Evolutionary conservation across 1,140 invertebrate genomes (phyloP).

Genomic region (Paraescarpia echinospica): DNA sequence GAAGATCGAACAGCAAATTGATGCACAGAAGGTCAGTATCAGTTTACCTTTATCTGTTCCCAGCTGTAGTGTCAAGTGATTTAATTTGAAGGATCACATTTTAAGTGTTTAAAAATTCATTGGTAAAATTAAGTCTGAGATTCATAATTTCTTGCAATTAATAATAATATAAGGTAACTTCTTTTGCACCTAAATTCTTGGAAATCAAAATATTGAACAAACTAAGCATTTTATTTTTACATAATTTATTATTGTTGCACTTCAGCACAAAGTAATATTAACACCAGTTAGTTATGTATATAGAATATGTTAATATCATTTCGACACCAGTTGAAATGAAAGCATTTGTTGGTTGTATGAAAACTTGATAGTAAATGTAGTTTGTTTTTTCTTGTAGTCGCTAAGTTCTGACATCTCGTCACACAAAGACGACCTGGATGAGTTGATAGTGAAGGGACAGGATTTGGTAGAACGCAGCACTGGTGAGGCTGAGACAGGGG

Average conservation of each 20-base stretch:
- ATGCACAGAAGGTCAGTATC: neutral
- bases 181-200: no score
- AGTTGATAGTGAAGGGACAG: conserved; percentile 83
- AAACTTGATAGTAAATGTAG: no score
- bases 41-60: neutral
- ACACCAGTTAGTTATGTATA: neutral
- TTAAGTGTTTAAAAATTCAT: neutral
- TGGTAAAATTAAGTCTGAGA: no score
- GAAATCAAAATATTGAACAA: neutral
- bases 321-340: neutral
- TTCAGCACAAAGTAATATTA: neutral
- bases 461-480: conserved; percentile 82
- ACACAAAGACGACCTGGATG: conserved; percentile 84
- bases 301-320: neutral
- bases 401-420: conserved; percentile 68
- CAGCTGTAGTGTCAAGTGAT: neutral
- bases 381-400: neutral
- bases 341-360: no score
- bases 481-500: neutral
- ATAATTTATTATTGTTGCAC: neutral
- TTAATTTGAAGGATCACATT: neutral
- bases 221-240: neutral
- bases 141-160: neutral
- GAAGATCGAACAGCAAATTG: conserved; percentile 60
- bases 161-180: no score